Percentiles rank a stretch among this genome's conserved stretches.
Evolutionary conservation across 2,888 invertebrate genomes (phyloP).

Genomic region (Tinea semifulvella): DNA sequence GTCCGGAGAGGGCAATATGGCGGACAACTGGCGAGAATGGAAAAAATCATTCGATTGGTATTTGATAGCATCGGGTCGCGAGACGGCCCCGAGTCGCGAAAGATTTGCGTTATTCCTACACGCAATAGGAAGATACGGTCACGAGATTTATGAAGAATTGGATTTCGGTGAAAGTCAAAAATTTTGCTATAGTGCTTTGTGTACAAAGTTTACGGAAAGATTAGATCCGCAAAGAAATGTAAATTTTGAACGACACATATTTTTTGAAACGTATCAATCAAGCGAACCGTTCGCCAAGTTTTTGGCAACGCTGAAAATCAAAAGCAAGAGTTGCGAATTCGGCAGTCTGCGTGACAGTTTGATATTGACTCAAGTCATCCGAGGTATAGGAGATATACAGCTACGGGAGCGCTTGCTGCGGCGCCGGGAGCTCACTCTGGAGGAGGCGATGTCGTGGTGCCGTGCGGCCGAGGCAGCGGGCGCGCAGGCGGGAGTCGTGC

Average conservation of each 20-base stretch:
- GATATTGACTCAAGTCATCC: no score
- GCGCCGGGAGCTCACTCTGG: no score
- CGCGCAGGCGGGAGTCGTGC: no score
- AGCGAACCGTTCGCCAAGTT: neutral
- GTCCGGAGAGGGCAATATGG: slow-evolving; percentile 4
- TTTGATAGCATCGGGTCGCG: slow-evolving; percentile 9
- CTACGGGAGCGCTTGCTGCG: no score
- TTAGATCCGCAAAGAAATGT: slow-evolving; percentile 17
- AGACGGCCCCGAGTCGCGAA: neutral
- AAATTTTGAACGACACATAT: slow-evolving; percentile 16
- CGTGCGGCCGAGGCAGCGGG: no score
- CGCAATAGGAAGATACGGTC: slow-evolving; percentile 19
- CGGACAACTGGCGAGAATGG: slow-evolving; percentile 8
- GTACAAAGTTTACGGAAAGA: slow-evolving; percentile 14
- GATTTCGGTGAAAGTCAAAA: slow-evolving; percentile 11
- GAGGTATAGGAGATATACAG: no score
- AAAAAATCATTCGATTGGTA: slow-evolving; percentile 11
- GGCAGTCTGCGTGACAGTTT: no score
- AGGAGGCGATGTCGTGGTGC: no score
- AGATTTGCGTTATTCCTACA: slow-evolving; percentile 20
- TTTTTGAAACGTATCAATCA: neutral
- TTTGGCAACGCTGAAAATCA: neutral
- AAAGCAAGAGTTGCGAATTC: no score
- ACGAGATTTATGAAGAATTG: slow-evolving; percentile 19
- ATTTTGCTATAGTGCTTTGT: slow-evolving; percentile 11